A percentile compares a stretch with the other conserved stretches of the same genome.
Conservation (phyloP, 2,888 invertebrate species). For the Cerastoderma edule region DNA sequence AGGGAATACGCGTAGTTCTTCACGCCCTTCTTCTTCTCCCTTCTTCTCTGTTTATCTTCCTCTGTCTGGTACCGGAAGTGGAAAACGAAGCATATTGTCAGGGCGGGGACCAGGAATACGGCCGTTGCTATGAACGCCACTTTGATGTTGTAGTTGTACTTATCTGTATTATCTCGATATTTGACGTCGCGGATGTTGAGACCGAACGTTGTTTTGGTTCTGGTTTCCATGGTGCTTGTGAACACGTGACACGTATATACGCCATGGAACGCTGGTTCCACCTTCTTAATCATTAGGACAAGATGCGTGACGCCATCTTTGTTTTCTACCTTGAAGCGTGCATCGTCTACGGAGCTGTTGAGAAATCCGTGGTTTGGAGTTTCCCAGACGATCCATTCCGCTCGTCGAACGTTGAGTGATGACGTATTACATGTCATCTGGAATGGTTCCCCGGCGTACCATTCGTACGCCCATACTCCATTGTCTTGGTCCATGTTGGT, state of each 20-base stretch:
- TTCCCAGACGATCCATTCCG: slow-evolving; percentile 39
- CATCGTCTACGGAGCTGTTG: neutral
- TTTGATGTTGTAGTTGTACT: slow-evolving; percentile 62
- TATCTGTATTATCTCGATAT: slow-evolving; percentile 40
- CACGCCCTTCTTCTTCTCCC: slow-evolving; percentile 14
- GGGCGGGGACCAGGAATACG: slow-evolving; percentile 57
- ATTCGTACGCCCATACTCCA: slow-evolving; percentile 56
- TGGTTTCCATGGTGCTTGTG: neutral
- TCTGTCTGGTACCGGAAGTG: slow-evolving; percentile 58
- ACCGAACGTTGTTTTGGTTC: slow-evolving; percentile 40
- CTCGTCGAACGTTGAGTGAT: slow-evolving; percentile 17
- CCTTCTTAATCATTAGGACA: slow-evolving; percentile 53
- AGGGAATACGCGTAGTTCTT: slow-evolving; percentile 1
- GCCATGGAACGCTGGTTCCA: slow-evolving; percentile 52
- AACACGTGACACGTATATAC: slow-evolving; percentile 64
- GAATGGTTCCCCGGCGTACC: slow-evolving; percentile 49
- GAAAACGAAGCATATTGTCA: slow-evolving; percentile 46
- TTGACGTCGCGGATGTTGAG: slow-evolving; percentile 53
- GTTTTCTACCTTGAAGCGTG: slow-evolving; percentile 37
- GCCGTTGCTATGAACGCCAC: slow-evolving; percentile 63
- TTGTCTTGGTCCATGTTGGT: slow-evolving; percentile 24
- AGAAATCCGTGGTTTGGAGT: slow-evolving; percentile 22
- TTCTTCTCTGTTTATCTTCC: slow-evolving; percentile 23
- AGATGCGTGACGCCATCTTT: slow-evolving; percentile 33
- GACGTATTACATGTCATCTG: slow-evolving; percentile 50